Conservation (phyloP, 2,113 vertebrate genomes). For the Erythrolamprus reginae region DNA sequence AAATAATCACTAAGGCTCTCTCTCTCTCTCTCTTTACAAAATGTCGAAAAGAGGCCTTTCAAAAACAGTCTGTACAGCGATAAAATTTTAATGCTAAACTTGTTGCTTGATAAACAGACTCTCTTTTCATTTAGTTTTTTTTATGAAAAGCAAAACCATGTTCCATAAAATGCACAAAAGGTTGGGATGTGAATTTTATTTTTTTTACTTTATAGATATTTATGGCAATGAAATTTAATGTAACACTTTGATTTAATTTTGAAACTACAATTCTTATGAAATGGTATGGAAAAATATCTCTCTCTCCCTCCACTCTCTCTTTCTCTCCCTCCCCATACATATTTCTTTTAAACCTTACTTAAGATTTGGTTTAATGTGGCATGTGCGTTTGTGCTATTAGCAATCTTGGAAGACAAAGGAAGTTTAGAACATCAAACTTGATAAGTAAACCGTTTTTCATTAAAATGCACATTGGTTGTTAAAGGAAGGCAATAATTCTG, state of each 20-base stretch:
- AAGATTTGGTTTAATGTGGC: not conserved
- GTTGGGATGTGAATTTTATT: not conserved
- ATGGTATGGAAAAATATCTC: not conserved
- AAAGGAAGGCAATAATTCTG: not conserved
- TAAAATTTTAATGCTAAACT: not conserved
- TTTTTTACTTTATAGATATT: not conserved
- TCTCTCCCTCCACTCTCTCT: no score
- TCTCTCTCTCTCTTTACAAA: slow-evolving; percentile 29
- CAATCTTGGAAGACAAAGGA: not conserved
- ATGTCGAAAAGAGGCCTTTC: not conserved
- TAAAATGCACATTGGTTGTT: not conserved
- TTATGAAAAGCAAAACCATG: not conserved
- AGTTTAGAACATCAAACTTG: slow-evolving; percentile 1
- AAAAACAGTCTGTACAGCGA: not conserved
- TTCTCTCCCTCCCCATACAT: not conserved
- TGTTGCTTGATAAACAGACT: not conserved
- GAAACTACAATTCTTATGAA: not conserved
- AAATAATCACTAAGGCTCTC: not conserved
- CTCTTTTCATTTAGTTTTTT: not conserved
- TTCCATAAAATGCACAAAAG: not conserved
- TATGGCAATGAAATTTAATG: not conserved
- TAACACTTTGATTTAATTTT: not conserved
- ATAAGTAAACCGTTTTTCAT: not conserved
- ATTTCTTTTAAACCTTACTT: not conserved
- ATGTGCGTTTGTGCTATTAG: not conserved